Evolutionary conservation across 1,140 invertebrate species (phyloP), one percentile per base, ranked within the genome.

Genomic region (Orussus abietinus): DNA sequence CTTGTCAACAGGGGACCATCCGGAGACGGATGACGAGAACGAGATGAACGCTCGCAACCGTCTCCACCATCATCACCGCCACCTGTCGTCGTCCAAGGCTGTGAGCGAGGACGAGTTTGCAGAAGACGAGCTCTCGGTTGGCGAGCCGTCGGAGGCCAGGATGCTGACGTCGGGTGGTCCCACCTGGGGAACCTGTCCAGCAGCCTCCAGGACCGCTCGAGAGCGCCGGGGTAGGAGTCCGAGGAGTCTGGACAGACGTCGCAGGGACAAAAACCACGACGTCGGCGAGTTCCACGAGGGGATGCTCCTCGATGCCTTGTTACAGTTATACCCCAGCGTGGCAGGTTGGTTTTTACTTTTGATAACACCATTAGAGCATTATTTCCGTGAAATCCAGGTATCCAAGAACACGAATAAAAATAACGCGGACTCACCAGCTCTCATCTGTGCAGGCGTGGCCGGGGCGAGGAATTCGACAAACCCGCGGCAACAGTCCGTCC

Each of bases 61-160:
- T 44, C 50, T 59, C 21, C 50, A 61, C 29, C 55, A 62, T 43
- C 55, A 59, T 32, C 62, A 65, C 42, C 53, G 56, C 36, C 57
- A 60, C 42, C 55, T 46, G 2, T 34, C 66, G 38, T 57, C 57
- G 12, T 77, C 75, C 26, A 77, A 76, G 14, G 61, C 75, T 1
- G 75, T 69, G 38, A 82, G 80, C 58, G 81, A 83, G 54, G 81
- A 84, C 45, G 82, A 84, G 45, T 82, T 82, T 47, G 81, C 81
- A 42, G 82, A 84, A 60, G 82, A 84, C 51, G 82, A 84, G 55
- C 62, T 84, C 12, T 75, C 73, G 42, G 53, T 76, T 5, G 74
- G 66, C 22, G 68, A 81, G 66, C 57, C 67, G 2, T 81, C 62
- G 66, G 77, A 43, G 74, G 80, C 59, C 69, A 75, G 45, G 57